Percentiles rank a stretch among this genome's conserved stretches.
phyloP scores from a whole-genome alignment of 2,888 invertebrate genomes.

The Pseudolycoriella hygida region DNA sequence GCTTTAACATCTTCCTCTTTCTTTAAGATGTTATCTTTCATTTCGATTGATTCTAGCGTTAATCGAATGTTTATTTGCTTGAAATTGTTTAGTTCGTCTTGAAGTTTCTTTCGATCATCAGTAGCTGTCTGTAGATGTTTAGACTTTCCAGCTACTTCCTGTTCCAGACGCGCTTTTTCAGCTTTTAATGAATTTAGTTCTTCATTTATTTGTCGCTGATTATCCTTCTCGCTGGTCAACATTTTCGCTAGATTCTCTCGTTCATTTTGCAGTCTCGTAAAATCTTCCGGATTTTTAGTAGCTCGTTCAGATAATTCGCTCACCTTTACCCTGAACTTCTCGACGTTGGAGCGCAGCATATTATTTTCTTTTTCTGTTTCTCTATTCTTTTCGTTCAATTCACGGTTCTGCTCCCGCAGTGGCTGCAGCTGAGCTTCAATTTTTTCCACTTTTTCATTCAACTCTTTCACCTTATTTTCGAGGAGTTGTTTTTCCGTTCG shows the following conservation, averaged over 20 bases:
- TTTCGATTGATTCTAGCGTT: conserved; percentile 43
- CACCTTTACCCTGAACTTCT: conserved; percentile 71
- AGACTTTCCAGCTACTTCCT: conserved; percentile 41
- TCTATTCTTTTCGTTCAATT: conserved; percentile 50
- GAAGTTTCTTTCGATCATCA: conserved; percentile 46
- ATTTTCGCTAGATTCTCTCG: conserved; percentile 64
- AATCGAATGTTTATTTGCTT: conserved; percentile 39
- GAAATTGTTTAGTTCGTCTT: conserved; percentile 41
- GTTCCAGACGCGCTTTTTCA: conserved; percentile 50
- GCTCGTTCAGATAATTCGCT: conserved; percentile 77
- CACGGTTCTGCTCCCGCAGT: conserved; percentile 56
- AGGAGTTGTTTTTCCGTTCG: conserved; percentile 69
- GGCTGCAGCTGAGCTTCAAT: conserved; percentile 58
- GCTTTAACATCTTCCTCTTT: conserved; percentile 42
- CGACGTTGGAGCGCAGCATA: conserved; percentile 60
- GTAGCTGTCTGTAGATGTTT: conserved; percentile 37
- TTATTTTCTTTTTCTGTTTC: conserved; percentile 58
- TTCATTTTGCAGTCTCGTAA: conserved; percentile 67
- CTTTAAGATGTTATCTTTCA: conserved; percentile 38
- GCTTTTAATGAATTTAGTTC: conserved; percentile 42
- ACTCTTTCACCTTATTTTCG: conserved; percentile 42
- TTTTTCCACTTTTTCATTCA: conserved; percentile 40
- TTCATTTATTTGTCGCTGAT: conserved; percentile 44
- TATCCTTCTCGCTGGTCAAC: conserved; percentile 58
- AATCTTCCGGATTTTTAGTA: conserved; percentile 83